These are phyloP conservation scores for Platysteira castanea DNA, from an alignment of 2,113 vertebrate species.

Conservation along the genomic window DNA sequence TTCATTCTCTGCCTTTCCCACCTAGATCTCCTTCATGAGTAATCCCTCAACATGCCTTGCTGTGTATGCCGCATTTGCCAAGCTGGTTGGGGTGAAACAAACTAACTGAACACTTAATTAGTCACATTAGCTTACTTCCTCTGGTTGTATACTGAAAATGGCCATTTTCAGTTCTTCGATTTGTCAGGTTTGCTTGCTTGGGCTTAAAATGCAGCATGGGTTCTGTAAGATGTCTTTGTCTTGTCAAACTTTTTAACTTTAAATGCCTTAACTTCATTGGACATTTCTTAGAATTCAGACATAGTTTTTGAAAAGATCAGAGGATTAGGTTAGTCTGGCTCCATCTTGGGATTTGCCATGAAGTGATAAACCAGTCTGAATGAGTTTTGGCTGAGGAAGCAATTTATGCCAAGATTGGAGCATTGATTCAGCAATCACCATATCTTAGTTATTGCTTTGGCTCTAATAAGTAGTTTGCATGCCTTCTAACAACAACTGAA, in stretches of 20 bases:
- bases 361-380: neutral
- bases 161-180: neutral
- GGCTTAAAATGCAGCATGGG: neutral
- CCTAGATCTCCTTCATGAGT: neutral
- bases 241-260: neutral
- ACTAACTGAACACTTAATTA: neutral
- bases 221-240: rapidly evolving
- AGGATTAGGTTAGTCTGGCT: neutral
- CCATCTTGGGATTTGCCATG: neutral
- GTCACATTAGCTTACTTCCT: neutral
- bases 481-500: neutral
- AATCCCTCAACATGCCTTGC: neutral
- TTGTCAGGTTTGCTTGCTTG: neutral
- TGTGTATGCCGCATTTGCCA: neutral
- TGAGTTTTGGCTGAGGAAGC: neutral
- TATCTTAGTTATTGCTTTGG: neutral
- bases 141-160: neutral
- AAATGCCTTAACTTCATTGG: neutral
- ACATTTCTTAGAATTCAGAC: neutral
- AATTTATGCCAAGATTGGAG: neutral
- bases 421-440: neutral
- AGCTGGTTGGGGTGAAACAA: neutral
- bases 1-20: neutral
- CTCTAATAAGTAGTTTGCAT: neutral
- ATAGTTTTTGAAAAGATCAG: neutral